Evolutionary conservation across 2,797 vertebrate species (phyloP), one percentile per base, ranked within the genome.

Genomic region (Siniperca undulata): DNA sequence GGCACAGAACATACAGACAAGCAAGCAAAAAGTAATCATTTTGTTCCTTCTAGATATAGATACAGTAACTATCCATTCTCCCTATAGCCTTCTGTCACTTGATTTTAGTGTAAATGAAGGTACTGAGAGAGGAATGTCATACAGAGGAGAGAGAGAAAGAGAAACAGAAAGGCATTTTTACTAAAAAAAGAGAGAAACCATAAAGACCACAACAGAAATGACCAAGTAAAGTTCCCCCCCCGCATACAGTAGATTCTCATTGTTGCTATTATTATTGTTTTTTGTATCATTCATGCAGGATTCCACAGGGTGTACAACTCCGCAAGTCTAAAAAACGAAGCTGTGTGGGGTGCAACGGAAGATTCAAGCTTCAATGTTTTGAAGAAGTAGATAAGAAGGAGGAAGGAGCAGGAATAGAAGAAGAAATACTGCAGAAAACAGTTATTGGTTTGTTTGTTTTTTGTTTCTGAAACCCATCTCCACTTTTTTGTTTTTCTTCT

Each of bases 241-340:
- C 86, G 85, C 91, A 92, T 91, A 95, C 92, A 95, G 91, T 94
- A 94, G 90, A 92, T 95, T 95, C 92, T 95, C 94, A 88, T 89
- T 95, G 90, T 93, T 94, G 84, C 86, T 93, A 91, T 93, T 93
- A 86, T 82, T 84, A 87, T 85, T 87, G 82, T 89, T 90, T 92
- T 90, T 93, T 93, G 87, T 94, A 90, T 96, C 94, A 95, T 93
- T 96, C 96, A 96, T 96, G 96, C 96, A 96, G 93, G 94, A 95
- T 94, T 95, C 92, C 93, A 94, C 93, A 93, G 92, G 90, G 92
- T 95, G 92, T 91, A 93, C 91, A 94, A 92, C 90, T 94, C 90
- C 81, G 89, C 86, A 86, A 93, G 92, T 93, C 88, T 92, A 89
- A 88, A 89, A 95, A 95, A 94, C 90, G 85, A 95, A 95, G 94